Conservation (phyloP, 2,888 invertebrate species). For the Lacanobia oleracea region DNA sequence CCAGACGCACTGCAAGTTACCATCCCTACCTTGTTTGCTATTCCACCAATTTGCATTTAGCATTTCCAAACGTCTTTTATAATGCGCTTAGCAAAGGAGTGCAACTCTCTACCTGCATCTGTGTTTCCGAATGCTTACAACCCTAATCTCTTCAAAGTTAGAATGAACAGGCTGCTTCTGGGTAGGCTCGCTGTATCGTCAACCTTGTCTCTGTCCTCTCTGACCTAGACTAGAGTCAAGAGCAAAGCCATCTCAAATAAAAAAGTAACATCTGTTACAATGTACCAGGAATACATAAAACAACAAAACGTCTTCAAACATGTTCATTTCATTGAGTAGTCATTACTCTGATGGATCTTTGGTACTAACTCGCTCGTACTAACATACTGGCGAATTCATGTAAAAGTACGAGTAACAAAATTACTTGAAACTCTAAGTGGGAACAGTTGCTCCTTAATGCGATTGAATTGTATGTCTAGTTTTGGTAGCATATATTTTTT, state of each 20-base stretch:
- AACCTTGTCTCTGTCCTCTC: no score
- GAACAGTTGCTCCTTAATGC: neutral
- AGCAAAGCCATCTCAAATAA: neutral
- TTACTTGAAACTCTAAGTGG: constrained; percentile 28
- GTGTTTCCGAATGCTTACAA: no score
- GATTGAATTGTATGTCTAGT: constrained; percentile 30
- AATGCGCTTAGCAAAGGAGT: no score
- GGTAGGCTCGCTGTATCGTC: no score
- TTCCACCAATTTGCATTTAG: no score
- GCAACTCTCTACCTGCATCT: no score
- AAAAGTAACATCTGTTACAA: neutral
- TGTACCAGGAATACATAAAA: constrained; percentile 6
- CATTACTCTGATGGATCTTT: constrained; percentile 34
- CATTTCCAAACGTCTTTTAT: no score
- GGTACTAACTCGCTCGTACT: constrained; percentile 7
- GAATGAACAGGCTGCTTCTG: no score
- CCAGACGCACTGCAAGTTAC: no score
- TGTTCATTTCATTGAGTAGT: constrained; percentile 50
- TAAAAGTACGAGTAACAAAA: constrained; percentile 24
- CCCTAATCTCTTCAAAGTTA: no score
- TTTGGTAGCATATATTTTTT: neutral
- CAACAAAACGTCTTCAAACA: constrained; percentile 10
- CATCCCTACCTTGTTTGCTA: no score
- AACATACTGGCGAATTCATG: neutral
- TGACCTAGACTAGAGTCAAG: no score